Evolutionary conservation across 2,888 invertebrate genomes (phyloP), one percentile per base, ranked within the genome.

Genomic region (Patella pellucida): DNA sequence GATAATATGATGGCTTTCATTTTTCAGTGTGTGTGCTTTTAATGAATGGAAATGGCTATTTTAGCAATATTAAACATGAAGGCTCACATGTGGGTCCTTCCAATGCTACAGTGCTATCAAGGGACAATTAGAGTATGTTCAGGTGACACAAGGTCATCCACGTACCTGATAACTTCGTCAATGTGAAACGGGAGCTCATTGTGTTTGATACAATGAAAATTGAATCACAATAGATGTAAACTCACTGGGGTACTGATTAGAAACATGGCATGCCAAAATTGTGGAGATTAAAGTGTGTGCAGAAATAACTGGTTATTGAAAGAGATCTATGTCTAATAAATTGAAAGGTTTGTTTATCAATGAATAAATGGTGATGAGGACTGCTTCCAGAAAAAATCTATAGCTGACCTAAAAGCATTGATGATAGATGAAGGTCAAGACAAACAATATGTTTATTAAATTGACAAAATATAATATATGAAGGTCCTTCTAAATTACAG

Each of bases 141-240:
- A 62, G 62, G 62, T 62, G 62, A 62, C 19, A 62, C 19, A 15
- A 19, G 62, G 62, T 62, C 62, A 62, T n/a, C 62, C n/a, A 62
- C 19, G 19, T n/a, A 62, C n/a, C n/a, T 19, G 62, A 62, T 19
- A 62, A 19, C 62, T 62, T 62, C 2, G 62, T 62, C 19, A 62
- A 62, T 62, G 19, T 62, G 62, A 62, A 62, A 62, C 62, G 19
- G 62, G 62, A 62, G 62, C 62, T 62, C 62, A 62, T 62, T 62
- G 62, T 62, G n/a, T 19, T 19, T 19, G 19, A n/a, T 62, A 62
- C 62, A 62, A 62, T 62, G 19, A 19, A 62, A n/a, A 62, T 62
- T 62, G 62, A 62, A 62, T 62, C 62, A 62, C 62, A 62, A 62
- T 62, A 62, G 62, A 19, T 62, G 12, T 62, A 62, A 62, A 62